A percentile compares a stretch with the other conserved stretches of the same genome.
Conservation (phyloP, 2,888 invertebrate genomes). For the Bugulina stolonifera region DNA sequence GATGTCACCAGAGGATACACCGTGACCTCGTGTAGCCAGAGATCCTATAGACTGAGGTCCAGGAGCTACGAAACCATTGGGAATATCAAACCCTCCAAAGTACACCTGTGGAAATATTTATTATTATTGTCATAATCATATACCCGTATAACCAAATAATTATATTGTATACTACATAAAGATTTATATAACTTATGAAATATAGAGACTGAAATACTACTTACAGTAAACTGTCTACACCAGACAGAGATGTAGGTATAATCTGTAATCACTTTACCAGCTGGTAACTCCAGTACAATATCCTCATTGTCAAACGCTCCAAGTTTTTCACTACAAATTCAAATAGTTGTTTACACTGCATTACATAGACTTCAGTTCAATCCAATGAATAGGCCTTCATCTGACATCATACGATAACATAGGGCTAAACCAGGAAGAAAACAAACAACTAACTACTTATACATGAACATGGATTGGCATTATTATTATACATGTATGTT, state of each 20-base stretch:
- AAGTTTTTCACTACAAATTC: constrained; percentile 28
- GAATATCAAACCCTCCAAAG: constrained; percentile 79
- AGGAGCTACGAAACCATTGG: constrained; percentile 63
- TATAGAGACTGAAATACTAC: not conserved
- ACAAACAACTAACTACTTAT: too few species aligned
- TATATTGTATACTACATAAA: too few species aligned
- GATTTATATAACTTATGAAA: too few species aligned
- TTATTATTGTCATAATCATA: too few species aligned
- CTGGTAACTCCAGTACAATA: constrained; percentile 75
- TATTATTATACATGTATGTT: too few species aligned
- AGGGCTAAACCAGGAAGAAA: too few species aligned
- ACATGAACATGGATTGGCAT: too few species aligned
- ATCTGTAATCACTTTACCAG: constrained; percentile 75
- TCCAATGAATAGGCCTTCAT: too few species aligned
- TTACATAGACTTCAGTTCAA: too few species aligned
- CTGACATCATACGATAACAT: too few species aligned
- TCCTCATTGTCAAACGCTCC: constrained; percentile 56
- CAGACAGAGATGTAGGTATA: constrained; percentile 80
- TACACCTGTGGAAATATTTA: constrained; percentile 65
- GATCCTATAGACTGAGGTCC: constrained; percentile 58
- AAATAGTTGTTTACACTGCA: not conserved
- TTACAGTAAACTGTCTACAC: not conserved
- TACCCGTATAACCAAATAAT: too few species aligned
- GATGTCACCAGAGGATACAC: constrained; percentile 81
- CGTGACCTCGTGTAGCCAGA: constrained; percentile 79